Conservation (phyloP, 1,140 invertebrate genomes). For the Drosophila erecta region DNA sequence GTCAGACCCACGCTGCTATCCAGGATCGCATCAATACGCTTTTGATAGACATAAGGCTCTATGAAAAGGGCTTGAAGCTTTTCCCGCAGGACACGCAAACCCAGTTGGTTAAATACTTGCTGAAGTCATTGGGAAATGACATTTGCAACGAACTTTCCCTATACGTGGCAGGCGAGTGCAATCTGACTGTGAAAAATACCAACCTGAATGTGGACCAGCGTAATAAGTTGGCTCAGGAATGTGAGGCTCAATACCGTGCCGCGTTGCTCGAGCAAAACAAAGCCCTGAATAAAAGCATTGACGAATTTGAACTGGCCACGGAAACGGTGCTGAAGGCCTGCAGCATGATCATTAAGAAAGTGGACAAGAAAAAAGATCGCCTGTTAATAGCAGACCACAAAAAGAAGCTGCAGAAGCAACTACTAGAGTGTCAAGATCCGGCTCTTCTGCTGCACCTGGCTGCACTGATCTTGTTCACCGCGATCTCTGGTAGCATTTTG, state of each 20-base stretch:
- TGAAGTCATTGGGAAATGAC: constrained; percentile 93
- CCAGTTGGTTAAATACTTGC: constrained; percentile 91
- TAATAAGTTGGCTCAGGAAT: constrained; percentile 88
- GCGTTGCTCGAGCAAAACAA: constrained; percentile 88
- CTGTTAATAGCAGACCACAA: constrained; percentile 91
- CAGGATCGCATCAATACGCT: constrained; percentile 93
- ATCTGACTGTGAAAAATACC: constrained; percentile 86
- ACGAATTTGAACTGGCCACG: constrained; percentile 91
- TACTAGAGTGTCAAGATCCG: constrained; percentile 90
- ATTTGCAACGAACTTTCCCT: constrained; percentile 92
- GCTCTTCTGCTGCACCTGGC: constrained; percentile 94
- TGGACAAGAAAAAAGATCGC: constrained; percentile 94
- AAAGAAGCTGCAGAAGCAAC: constrained; percentile 91
- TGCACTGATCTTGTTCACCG: constrained; percentile 92
- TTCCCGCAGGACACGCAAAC: constrained; percentile 87
- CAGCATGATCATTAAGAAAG: constrained; percentile 94
- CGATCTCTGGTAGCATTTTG: constrained; percentile 91
- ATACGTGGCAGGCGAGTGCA: constrained; percentile 89
- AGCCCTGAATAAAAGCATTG: constrained; percentile 87
- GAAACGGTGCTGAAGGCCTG: constrained; percentile 90
- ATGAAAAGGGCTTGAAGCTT: constrained; percentile 93
- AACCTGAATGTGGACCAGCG: constrained; percentile 88
- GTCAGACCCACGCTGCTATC: constrained; percentile 91
- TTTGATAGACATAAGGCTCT: constrained; percentile 91
- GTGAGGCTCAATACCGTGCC: constrained; percentile 87